A percentile compares a stretch with the other conserved stretches of the same genome.
These are phyloP conservation scores for Psephotus haematonotus DNA, from an alignment of 2,113 vertebrate species.

Conservation along the genomic window DNA sequence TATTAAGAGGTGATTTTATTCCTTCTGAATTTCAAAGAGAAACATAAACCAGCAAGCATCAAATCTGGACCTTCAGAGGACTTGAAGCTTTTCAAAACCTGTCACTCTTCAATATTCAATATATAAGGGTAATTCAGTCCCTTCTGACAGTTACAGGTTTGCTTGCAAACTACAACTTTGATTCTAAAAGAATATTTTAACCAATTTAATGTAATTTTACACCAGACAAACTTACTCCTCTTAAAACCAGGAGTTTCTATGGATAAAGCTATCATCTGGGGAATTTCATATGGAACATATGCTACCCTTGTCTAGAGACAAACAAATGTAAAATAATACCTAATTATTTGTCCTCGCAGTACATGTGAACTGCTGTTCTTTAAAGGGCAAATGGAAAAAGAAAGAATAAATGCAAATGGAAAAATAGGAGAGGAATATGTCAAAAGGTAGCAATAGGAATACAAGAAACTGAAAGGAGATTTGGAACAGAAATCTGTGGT, in stretches of 20 bases:
- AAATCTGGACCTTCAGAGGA: background rate
- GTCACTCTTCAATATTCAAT: background rate
- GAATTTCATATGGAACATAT: background rate
- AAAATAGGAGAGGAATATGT: background rate
- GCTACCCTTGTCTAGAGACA: background rate
- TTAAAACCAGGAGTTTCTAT: background rate
- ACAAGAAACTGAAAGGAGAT: background rate
- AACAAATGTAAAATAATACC: background rate
- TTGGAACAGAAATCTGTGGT: background rate
- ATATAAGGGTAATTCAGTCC: background rate
- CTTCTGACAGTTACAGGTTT: background rate
- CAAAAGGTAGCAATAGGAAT: background rate
- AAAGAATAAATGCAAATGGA: background rate
- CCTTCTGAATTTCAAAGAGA: background rate
- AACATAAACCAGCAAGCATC: background rate
- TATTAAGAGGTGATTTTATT: background rate
- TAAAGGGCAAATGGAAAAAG: background rate
- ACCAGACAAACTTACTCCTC: background rate
- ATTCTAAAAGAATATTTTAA: background rate
- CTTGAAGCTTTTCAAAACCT: background rate
- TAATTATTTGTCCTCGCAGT: background rate
- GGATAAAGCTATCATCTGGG: background rate
- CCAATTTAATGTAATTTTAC: background rate
- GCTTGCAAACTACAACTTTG: background rate
- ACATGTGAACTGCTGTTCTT: background rate